Percentiles rank a stretch among this genome's conserved stretches.
Evolutionary conservation across 1,140 invertebrate genomes (phyloP).

Genomic region (Anadara kagoshimensis): DNA sequence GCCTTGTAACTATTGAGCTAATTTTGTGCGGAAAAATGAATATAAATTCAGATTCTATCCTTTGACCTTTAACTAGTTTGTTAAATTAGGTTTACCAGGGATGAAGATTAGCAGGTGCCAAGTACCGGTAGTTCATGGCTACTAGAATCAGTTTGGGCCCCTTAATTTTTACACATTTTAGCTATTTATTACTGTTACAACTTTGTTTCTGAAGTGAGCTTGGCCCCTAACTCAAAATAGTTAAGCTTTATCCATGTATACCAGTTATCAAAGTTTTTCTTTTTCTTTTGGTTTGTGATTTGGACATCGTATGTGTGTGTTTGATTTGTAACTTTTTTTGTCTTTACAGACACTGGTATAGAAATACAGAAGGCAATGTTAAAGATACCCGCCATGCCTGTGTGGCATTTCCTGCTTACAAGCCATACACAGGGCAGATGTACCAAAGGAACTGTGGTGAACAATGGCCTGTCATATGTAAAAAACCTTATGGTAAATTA

Average conservation of each 20-base stretch:
- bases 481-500: slow-evolving; percentile 29
- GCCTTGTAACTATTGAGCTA: not conserved
- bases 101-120: too few relatives aligned
- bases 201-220: too few relatives aligned
- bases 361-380: slow-evolving; percentile 1
- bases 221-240: too few relatives aligned
- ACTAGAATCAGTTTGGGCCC: too few relatives aligned
- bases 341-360: slow-evolving; percentile 26
- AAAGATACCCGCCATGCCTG: slow-evolving; percentile 25
- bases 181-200: too few relatives aligned
- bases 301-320: too few relatives aligned
- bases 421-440: slow-evolving; percentile 13
- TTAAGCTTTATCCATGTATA: too few relatives aligned
- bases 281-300: too few relatives aligned
- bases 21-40: not conserved
- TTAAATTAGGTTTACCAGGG: too few relatives aligned
- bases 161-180: too few relatives aligned
- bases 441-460: slow-evolving; percentile 20
- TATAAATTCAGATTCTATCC: not conserved
- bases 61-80: not conserved
- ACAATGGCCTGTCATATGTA: slow-evolving; percentile 7
- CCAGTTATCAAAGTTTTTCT: too few relatives aligned
- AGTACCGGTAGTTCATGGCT: too few relatives aligned
- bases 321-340: not conserved
- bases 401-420: slow-evolving; percentile 24